These are phyloP conservation scores for Larimichthys crocea DNA, from an alignment of 2,113 vertebrate genomes.

Conservation along the genomic window DNA sequence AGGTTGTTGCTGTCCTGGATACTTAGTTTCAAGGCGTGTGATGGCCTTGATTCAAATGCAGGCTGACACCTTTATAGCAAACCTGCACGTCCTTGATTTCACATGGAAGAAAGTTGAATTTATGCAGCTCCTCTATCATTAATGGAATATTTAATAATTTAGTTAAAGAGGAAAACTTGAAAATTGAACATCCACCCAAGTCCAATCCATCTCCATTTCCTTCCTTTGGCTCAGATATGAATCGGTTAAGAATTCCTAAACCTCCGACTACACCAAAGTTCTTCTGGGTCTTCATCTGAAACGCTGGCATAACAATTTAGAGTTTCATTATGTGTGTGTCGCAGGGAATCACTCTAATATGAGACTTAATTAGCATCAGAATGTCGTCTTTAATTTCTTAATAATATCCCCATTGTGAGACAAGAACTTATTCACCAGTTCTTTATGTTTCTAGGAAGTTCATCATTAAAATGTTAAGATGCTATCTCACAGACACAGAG, in stretches of 20 bases:
- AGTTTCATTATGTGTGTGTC: background rate
- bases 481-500: constrained; percentile 18
- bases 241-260: background rate
- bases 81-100: background rate
- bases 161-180: background rate
- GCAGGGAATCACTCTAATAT: background rate
- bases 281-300: background rate
- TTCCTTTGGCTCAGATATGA: background rate
- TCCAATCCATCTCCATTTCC: background rate
- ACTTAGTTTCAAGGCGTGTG: background rate
- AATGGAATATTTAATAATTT: background rate
- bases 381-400: constrained; percentile 16
- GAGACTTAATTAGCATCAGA: constrained; percentile 17
- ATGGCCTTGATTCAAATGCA: background rate
- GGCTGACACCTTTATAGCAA: background rate
- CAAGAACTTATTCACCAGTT: background rate
- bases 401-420: constrained; percentile 19
- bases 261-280: background rate
- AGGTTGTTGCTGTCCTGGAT: background rate
- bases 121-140: background rate
- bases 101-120: background rate
- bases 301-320: background rate
- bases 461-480: constrained; percentile 48
- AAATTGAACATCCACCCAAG: background rate
- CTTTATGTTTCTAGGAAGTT: constrained; percentile 17